These are phyloP conservation scores for Ochotona curzoniae DNA, from an alignment of 2,113 vertebrate species.

Conservation along the genomic window DNA sequence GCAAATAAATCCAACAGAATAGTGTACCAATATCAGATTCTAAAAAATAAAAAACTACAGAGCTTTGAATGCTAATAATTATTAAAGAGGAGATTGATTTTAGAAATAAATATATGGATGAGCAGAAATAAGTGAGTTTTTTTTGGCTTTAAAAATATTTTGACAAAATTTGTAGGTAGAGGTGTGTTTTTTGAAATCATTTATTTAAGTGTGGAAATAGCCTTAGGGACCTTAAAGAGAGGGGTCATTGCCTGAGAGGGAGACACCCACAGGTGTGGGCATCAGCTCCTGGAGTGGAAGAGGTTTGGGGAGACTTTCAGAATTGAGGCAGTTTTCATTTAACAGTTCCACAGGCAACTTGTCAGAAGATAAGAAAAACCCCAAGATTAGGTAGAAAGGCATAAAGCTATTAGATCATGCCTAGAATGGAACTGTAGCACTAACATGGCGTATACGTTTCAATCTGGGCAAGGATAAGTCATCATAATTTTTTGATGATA, in stretches of 20 bases:
- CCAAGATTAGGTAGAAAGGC: background rate
- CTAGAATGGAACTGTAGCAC: background rate
- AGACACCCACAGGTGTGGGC: background rate
- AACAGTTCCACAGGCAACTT: conserved; percentile 15
- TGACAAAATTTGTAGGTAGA: background rate
- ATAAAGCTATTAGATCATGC: background rate
- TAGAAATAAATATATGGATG: background rate
- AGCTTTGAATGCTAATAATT: background rate
- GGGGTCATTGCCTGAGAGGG: background rate
- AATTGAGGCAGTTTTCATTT: conserved; percentile 13
- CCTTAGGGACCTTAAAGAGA: background rate
- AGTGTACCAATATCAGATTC: background rate
- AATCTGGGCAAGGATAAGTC: background rate
- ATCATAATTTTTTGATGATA: background rate
- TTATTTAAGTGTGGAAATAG: background rate
- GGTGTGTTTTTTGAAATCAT: background rate
- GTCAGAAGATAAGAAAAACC: background rate
- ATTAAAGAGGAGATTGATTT: background rate
- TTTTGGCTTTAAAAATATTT: conserved; percentile 50
- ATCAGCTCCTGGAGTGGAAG: background rate
- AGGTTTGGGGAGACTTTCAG: background rate
- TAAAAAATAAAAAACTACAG: no score
- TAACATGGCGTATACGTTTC: background rate
- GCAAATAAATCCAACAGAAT: background rate
- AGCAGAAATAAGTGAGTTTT: conserved; percentile 11